phyloP scores from a whole-genome alignment of 2,888 invertebrate genomes.

The Apamea monoglypha region DNA sequence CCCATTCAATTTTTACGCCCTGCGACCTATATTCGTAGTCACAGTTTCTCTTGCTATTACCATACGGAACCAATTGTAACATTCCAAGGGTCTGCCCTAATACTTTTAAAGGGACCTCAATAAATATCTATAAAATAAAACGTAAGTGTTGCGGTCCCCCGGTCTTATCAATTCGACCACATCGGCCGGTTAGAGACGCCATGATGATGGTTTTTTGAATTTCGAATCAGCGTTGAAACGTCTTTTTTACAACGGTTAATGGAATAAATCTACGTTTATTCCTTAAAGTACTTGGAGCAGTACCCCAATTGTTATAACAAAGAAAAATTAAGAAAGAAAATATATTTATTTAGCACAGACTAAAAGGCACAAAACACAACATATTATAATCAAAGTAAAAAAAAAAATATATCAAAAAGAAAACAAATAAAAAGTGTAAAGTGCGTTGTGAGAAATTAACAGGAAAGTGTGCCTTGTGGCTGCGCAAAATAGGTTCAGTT shows the following conservation, averaged over 20 bases:
- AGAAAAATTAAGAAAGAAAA: no score
- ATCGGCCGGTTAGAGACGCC: slow-evolving; percentile 39
- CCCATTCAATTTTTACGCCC: slow-evolving; percentile 37
- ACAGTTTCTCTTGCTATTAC: slow-evolving; percentile 62
- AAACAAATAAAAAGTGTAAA: no score
- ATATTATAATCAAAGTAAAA: no score
- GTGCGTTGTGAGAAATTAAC: no score
- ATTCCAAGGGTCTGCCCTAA: slow-evolving; percentile 48
- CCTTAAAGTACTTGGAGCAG: background rate
- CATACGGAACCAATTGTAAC: slow-evolving; percentile 63
- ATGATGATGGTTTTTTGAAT: slow-evolving; percentile 31
- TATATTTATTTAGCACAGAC: no score
- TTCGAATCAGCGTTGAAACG: background rate
- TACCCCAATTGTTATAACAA: background rate
- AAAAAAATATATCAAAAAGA: no score
- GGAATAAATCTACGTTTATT: background rate
- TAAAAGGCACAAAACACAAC: no score
- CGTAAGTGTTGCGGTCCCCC: slow-evolving; percentile 56
- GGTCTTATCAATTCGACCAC: slow-evolving; percentile 65
- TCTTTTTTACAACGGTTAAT: slow-evolving; percentile 21
- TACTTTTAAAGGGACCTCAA: slow-evolving; percentile 64
- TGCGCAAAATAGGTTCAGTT: no score
- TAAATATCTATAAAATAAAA: slow-evolving; percentile 69
- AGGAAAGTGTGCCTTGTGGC: no score
- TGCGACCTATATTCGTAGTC: slow-evolving; percentile 48